Conservation (phyloP, 1,140 invertebrate genomes). For the Wiebesia pumilae region DNA sequence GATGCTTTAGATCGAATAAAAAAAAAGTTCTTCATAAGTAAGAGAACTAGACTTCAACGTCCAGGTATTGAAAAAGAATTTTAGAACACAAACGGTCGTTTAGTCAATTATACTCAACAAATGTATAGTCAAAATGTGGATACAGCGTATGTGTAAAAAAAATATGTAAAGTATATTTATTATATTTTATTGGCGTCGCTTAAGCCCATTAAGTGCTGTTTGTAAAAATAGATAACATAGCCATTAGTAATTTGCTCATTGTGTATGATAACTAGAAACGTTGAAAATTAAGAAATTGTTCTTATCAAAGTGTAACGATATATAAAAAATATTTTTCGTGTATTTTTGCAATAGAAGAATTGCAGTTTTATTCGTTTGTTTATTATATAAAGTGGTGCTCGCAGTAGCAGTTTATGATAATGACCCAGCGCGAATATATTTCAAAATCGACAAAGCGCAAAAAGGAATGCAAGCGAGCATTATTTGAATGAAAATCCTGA, state of each 20-base stretch:
- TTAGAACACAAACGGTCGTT: not conserved
- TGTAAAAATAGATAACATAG: not conserved
- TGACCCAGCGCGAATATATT: constrained; percentile 27
- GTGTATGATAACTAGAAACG: not conserved
- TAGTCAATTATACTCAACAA: constrained; percentile 1
- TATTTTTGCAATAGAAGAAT: not conserved
- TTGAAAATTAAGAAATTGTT: not conserved
- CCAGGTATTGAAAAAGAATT: not conserved
- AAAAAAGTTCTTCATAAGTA: not conserved
- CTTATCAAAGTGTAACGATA: not conserved
- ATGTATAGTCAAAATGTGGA: not conserved
- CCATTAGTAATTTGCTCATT: not conserved
- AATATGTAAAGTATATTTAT: constrained; percentile 20
- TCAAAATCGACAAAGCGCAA: constrained; percentile 41
- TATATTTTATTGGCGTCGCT: constrained; percentile 32
- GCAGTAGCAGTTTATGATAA: not conserved
- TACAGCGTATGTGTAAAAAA: not conserved
- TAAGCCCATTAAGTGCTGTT: not conserved
- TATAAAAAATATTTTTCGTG: not conserved
- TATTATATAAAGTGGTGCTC: not conserved
- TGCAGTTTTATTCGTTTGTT: not conserved
- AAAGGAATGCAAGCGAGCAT: not conserved
- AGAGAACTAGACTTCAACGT: not conserved
- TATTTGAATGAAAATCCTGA: not conserved
- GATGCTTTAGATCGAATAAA: not conserved